phyloP scores from a whole-genome alignment of 2,888 invertebrate species.

The Cryptus armator region DNA sequence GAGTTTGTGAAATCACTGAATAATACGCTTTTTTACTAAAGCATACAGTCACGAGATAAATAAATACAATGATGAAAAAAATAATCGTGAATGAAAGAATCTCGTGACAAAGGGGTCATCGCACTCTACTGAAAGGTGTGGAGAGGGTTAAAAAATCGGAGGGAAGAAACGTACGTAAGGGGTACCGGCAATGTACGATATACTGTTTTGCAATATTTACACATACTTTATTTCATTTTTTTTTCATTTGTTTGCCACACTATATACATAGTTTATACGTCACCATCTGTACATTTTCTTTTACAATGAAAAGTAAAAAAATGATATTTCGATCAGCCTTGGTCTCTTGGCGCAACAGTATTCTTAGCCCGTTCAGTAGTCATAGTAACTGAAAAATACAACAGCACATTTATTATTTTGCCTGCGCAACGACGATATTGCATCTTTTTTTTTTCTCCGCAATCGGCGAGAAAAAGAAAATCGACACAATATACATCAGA shows the following conservation, averaged over 20 bases:
- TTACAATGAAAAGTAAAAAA: slow-evolving; percentile 4
- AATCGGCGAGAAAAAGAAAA: no score
- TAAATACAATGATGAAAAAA: neutral
- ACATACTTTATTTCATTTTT: neutral
- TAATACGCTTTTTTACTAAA: neutral
- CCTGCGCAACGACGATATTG: neutral
- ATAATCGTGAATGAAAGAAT: neutral
- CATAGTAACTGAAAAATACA: slow-evolving; percentile 19
- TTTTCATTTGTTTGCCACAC: neutral
- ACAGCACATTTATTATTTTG: neutral
- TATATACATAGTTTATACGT: neutral
- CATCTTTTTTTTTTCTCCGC: neutral
- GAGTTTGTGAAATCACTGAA: neutral
- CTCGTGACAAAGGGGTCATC: slow-evolving; percentile 18
- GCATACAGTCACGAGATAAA: neutral
- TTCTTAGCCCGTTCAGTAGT: slow-evolving; percentile 1
- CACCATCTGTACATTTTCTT: neutral
- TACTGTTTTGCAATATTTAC: neutral
- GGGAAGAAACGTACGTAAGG: neutral
- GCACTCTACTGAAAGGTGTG: slow-evolving; percentile 42
- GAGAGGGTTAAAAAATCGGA: neutral
- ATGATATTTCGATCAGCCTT: slow-evolving; percentile 26
- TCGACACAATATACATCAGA: no score
- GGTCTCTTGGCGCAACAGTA: slow-evolving; percentile 5
- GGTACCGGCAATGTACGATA: neutral